Base-by-base conservation (phyloP, 2,888 invertebrate genomes). In the Nemoura dubitans region DNA sequence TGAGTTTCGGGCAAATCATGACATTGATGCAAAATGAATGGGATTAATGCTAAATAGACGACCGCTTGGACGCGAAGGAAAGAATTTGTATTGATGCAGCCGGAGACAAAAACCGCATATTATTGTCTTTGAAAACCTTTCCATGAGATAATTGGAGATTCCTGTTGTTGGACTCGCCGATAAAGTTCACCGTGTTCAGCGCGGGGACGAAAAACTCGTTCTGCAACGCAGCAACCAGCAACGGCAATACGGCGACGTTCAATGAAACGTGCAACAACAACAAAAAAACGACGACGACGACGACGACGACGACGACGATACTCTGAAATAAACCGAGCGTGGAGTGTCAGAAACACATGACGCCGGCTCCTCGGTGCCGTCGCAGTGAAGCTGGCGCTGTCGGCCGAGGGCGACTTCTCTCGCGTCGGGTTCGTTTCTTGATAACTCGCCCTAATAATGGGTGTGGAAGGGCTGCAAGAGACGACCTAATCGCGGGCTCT, bases 61-160 rank as follows among this genome's bases (percentile, higher is more conserved):
- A 59, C 16, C 21, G 14, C 59, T 3, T 16, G 59, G 59, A 1
- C 21, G 59, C 21, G 59, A 3, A 21, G 59, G 59, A 59, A 21
- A 59, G 59, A 59, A 59, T 59, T 3, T 59, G 3, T 59, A 59
- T 21, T 16, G 14, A 59, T 21, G 14, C 59, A 3, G 21, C 59
- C 3, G 59, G 59, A 59, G 10, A 2, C 3, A 36, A 59, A 59
- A 59, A 59, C 14, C 59, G 59, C 59, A 21, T 21, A 21, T 59
- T 59, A 59, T 59, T 59, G 59, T 59, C 10, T 59, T 59, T 59
- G 59, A 59, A 59, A 59, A 59, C 59, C 59, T 59, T 59, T 21
- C 59, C 59, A n/a, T n/a, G 59, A 59, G 59, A 59, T 59, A 59
- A 59, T 59, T 59, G 59, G 59, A 59, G 59, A 59, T 59, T 59